These are phyloP conservation scores for Poeciliopsis infans DNA, from an alignment of 2,797 vertebrate genomes.

Conservation along the genomic window DNA sequence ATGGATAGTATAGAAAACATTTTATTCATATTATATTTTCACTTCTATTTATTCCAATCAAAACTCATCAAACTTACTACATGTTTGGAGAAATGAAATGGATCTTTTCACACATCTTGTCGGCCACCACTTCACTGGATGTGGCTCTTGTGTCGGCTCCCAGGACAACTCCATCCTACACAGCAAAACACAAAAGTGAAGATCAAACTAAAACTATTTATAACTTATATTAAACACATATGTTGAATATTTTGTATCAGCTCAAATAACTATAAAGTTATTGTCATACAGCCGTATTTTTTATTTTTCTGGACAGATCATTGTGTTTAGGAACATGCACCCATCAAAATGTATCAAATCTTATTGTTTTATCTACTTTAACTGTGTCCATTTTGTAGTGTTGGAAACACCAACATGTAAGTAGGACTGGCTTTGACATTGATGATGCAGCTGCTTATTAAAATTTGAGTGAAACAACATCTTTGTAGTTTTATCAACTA, in stretches of 20 bases:
- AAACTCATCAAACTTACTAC: conserved; percentile 68
- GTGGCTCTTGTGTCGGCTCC: conserved; percentile 83
- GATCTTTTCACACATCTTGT: conserved; percentile 82
- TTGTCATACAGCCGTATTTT: not conserved
- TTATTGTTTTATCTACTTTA: not conserved
- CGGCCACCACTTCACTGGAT: conserved; percentile 76
- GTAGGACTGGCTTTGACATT: not conserved
- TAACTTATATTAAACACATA: not conserved
- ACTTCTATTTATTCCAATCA: not conserved
- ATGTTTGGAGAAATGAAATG: conserved; percentile 83
- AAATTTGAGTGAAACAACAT: not conserved
- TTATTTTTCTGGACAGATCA: not conserved
- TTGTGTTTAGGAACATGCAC: not conserved
- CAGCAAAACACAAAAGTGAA: not conserved
- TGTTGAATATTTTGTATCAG: not conserved
- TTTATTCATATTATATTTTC: not conserved
- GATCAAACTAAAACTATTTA: not conserved
- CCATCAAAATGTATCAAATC: not conserved
- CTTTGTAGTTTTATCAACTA: not conserved
- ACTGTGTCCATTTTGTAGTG: not conserved
- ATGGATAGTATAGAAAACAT: not conserved
- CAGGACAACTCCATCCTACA: conserved; percentile 81
- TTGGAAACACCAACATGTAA: not conserved
- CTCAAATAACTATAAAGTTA: not conserved
- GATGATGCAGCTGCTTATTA: not conserved